Evolutionary conservation across 2,888 invertebrate genomes (phyloP), one percentile per base, ranked within the genome.

Genomic region (Pandemis cinnamomeana): DNA sequence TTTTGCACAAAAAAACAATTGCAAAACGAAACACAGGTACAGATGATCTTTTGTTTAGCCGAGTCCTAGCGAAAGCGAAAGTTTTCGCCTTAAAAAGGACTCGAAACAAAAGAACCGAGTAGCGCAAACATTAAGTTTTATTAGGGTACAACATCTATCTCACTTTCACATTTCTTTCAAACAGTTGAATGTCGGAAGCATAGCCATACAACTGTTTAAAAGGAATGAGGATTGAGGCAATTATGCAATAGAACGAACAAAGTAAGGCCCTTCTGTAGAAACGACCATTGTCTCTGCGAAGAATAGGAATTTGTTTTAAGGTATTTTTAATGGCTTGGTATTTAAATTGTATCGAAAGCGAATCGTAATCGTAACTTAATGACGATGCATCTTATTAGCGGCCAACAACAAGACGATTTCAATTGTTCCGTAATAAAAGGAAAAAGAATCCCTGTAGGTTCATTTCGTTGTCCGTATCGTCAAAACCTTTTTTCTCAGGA

Each of bases 81-180:
- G 83, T 80, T 77, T 75, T 53, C 53, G 4, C n/a, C 3, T 55
- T 85, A 84, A 87, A 87, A 81, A 80, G 78, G 78, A 79, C 79
- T 76, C 77, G 79, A 80, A 81, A 82, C 77, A 84, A 85, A 86
- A 82, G 82, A 84, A 81, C 79, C 79, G 76, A 86, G 87, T 88
- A 89, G 89, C 88, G 79, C 77, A 80, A 74, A 73, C 75, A 83
- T 86, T 85, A 86, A 86, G 79, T 71, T 85, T 83, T 85, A 86
- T 83, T 80, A 81, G 80, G 71, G 72, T 75, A 77, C 69, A 71
- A 71, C 74, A 71, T 67, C 77, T 76, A 77, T 75, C 77, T 89
- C 83, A 90, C 91, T 91, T 91, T 92, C 89, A 86, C 87, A 85
- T 85, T 88, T 86, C 84, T 85, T 83, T 76, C 82, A 83, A 82